Evolutionary conservation across 2,113 vertebrate species (phyloP), one percentile per base, ranked within the genome.

Genomic region (Toxotes jaculatrix): DNA sequence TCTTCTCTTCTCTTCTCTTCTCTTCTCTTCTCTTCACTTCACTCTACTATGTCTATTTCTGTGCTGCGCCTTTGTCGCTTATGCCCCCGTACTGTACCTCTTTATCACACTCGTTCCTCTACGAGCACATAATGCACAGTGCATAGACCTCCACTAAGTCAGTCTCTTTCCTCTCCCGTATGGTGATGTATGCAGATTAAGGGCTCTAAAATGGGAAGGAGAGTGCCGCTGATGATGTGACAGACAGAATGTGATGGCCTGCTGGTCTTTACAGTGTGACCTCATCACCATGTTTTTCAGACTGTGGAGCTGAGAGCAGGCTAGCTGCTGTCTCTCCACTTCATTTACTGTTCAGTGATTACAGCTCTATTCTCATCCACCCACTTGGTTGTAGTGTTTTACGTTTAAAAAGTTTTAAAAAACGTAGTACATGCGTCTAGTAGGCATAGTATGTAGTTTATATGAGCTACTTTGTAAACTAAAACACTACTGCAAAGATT

Each of bases 241-340:
- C 90, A 84, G 87, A 74, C 79, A 83, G 80, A 67, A 87, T 88
- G 83, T 91, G 85, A 92, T 89, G 87, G 90, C 83, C 91, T 81
- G 77, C 84, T 86, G 87, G 89, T 93, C 92, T 80, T 87, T 69
- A 87, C 75, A 64, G 64, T 82, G 87, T 93, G 93, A 94, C 91
- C 92, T 94, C 92, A 93, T 90, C 88, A 87, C 23, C 56, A 57
- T 62, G 79, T 76, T 79, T 77, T 85, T 87, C 61, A 90, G 65
- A 66, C 75, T 75, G 57, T 51, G 34, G 53, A 76, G 82, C 66
- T 77, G 64, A 78, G 84, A 80, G 81, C 64, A 38, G 75, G 53
- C 42, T 42, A 23, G 79, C 81, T 64, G 55, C 79, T 47, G 70
- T 47, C 70, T 83, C 77, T 84, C 83, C 89, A 79, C 84, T 92